Evolutionary conservation across 2,888 invertebrate genomes (phyloP), one percentile per base, ranked within the genome.

Genomic region (Heliconius aoede): DNA sequence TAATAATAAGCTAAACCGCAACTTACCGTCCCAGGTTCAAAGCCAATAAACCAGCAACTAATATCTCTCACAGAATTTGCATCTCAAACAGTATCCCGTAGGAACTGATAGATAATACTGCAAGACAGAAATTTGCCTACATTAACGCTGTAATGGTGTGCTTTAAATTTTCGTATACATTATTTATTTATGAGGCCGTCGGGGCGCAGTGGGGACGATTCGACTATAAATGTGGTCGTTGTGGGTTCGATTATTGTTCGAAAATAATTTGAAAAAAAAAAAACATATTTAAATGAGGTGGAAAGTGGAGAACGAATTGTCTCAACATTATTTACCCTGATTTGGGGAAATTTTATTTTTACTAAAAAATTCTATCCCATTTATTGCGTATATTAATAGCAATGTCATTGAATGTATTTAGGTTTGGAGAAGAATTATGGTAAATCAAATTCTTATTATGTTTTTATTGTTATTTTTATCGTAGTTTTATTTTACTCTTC

Each of bases 11-110:
- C 82, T 81, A 61, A 72, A 40, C 32, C 61, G 4, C 21, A 26
- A 61, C 28, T 72, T 61, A 60, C 40, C 72, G 1, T 26, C 36
- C 55, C 36, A 24, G 30, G 40, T 36, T 61, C 62, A 85, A 86
- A 89, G 87, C 89, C 90, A 91, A 92, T 92, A 91, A 89, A 89
- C 86, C 90, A 86, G 86, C 87, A 87, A 88, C 86, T 90, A 90
- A 89, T 89, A 89, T 88, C 87, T 88, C 85, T 86, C 86, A 86
- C 87, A 84, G 85, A 89, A 92, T 93, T 93, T 90, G 90, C 92
- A 93, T 93, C 88, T 90, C 92, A 86, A 86, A 86, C 83, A 83
- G 74, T 83, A 79, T 81, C 85, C 84, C 82, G 67, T 72, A 81
- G 82, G 84, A 83, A 78, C 79, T 78, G 71, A 72, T 58, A 72